A percentile compares a stretch with the other conserved stretches of the same genome.
Evolutionary conservation across 2,888 invertebrate genomes (phyloP).

Genomic region (Drosophila leonis): DNA sequence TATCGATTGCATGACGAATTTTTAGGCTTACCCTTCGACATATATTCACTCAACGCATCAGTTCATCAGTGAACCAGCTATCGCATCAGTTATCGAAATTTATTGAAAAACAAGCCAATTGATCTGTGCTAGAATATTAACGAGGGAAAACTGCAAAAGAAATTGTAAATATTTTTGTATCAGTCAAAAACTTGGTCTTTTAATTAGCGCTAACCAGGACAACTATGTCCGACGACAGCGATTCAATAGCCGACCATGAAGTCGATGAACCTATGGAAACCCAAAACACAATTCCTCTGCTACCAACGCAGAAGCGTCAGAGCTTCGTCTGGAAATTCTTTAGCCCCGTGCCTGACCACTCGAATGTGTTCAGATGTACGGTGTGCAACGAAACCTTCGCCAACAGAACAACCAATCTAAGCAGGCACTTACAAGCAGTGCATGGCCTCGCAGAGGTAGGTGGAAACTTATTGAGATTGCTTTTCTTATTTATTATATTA

Average conservation of each 20-base stretch:
- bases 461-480: neutral
- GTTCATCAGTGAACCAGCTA: neutral
- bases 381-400: conserved; percentile 72
- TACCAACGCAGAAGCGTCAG: conserved; percentile 34
- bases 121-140: conserved; percentile 12
- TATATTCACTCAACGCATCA: neutral
- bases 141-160: conserved; percentile 40
- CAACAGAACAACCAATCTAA: conserved; percentile 68
- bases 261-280: conserved; percentile 34
- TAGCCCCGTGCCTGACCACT: conserved; percentile 52
- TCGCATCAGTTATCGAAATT: conserved; percentile 35
- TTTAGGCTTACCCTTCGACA: neutral
- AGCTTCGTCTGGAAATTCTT: conserved; percentile 78
- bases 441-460: conserved; percentile 55
- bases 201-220: neutral
- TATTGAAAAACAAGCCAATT: conserved; percentile 26
- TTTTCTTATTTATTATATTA: too few relatives aligned
- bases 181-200: neutral
- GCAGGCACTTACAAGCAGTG: conserved; percentile 62
- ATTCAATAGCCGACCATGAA: conserved; percentile 36
- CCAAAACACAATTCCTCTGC: conserved; percentile 35
- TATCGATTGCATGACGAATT: conserved; percentile 12
- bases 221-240: conserved; percentile 44
- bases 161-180: conserved; percentile 28
- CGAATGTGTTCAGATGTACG: conserved; percentile 58